These are phyloP conservation scores for Chymomyza amoena DNA, from an alignment of 2,888 invertebrate genomes.

Conservation along the genomic window DNA sequence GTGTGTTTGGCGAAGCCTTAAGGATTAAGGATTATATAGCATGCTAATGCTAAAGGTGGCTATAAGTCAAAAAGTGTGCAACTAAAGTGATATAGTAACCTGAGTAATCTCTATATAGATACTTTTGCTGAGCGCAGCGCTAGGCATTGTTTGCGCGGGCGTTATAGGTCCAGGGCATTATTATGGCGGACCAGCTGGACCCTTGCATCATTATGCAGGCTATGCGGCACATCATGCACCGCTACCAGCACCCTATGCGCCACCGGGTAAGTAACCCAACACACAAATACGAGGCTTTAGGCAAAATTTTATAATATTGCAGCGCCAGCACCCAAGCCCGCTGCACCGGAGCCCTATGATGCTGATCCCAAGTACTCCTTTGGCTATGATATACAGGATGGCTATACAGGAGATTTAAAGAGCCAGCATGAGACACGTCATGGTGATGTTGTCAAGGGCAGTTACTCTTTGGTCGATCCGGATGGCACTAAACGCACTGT, in stretches of 20 bases:
- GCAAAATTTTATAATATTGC: not conserved
- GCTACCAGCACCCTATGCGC: conserved; percentile 53
- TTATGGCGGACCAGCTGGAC: conserved; percentile 64
- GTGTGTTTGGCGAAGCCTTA: conserved; percentile 35
- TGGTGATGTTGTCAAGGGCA: conserved; percentile 83
- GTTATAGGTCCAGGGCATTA: conserved; percentile 68
- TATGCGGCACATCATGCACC: conserved; percentile 63
- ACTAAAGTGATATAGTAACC: not conserved
- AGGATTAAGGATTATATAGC: conserved; percentile 47
- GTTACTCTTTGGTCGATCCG: conserved; percentile 80
- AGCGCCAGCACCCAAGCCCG: conserved; percentile 60
- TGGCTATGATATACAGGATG: conserved; percentile 80
- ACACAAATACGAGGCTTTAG: not conserved
- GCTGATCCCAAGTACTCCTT: conserved; percentile 79
- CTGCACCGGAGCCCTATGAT: conserved; percentile 76
- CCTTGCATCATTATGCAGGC: conserved; percentile 54
- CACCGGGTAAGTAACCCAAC: conserved; percentile 55
- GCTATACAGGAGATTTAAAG: conserved; percentile 80
- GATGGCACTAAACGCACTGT: conserved; percentile 84
- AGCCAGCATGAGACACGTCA: conserved; percentile 83
- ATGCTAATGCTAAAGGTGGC: conserved; percentile 73
- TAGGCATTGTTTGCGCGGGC: conserved; percentile 68
- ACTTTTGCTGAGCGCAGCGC: conserved; percentile 61
- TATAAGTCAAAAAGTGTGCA: not conserved
- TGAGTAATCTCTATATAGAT: conserved; percentile 42